Percentiles rank a stretch among this genome's conserved stretches.
Evolutionary conservation across 2,113 vertebrate species (phyloP).

Genomic region (Ophiodon elongatus): DNA sequence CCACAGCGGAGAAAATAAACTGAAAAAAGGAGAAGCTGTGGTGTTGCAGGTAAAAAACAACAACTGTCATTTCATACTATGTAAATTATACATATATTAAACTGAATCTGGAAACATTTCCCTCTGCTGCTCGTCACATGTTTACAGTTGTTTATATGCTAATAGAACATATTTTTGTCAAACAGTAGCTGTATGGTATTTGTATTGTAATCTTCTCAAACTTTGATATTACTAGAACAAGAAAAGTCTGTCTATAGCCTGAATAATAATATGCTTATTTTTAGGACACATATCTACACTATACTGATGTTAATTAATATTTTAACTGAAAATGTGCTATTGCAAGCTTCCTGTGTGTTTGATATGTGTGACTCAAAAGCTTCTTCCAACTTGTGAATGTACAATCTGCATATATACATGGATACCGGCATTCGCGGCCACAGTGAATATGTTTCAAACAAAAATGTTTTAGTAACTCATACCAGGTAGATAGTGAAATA

Average conservation of each 20-base stretch:
- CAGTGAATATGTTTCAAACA: no score
- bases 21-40: conserved; percentile 24
- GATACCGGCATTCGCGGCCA: no score
- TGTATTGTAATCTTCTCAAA: not conserved
- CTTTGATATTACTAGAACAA: not conserved
- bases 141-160: not conserved
- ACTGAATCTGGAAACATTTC: not conserved
- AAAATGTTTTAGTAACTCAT: no score
- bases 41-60: conserved; percentile 11
- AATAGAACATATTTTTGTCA: not conserved
- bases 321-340: no score
- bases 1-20: conserved; percentile 24
- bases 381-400: no score
- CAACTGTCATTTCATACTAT: not conserved
- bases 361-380: no score
- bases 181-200: not conserved
- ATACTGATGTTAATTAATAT: conserved; percentile 3
- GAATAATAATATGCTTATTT: not conserved
- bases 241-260: no score
- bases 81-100: not conserved
- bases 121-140: not conserved
- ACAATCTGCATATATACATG: no score
- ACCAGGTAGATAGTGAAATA: no score
- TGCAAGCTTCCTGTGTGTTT: no score
- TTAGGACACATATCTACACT: not conserved